Evolutionary conservation across 1,140 invertebrate genomes (phyloP).

Genomic region (Aphaenogaster ashmeadi): DNA sequence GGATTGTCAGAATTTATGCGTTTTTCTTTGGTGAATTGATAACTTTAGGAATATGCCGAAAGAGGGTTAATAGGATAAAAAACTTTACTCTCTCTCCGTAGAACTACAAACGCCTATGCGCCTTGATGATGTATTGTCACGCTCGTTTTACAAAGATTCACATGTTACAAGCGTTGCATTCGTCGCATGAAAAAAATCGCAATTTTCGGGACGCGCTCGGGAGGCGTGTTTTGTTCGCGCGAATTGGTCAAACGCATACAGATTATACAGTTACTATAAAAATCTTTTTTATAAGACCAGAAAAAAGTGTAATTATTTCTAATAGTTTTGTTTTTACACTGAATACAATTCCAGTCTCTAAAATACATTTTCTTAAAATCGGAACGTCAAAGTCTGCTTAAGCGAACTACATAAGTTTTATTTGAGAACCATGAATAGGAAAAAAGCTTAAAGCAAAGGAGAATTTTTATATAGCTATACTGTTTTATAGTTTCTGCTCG

Average conservation of each 20-base stretch:
- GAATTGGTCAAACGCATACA: not conserved
- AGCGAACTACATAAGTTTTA: too few species aligned
- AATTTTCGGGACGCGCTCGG: not conserved
- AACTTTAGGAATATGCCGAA: slow-evolving; percentile 51
- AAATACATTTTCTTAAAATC: too few species aligned
- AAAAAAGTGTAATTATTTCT: not conserved
- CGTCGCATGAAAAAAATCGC: not conserved
- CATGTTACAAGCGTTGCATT: not conserved
- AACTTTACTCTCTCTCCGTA: not conserved
- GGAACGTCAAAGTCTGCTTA: too few species aligned
- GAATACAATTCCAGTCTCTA: too few species aligned
- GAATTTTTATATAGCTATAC: too few species aligned
- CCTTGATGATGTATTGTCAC: slow-evolving; percentile 42
- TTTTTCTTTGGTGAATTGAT: slow-evolving; percentile 15
- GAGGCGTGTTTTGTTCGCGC: not conserved
- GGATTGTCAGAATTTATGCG: slow-evolving; percentile 6
- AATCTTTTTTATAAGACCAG: not conserved
- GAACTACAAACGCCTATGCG: not conserved
- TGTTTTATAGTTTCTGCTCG: too few species aligned
- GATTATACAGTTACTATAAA: not conserved
- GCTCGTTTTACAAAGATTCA: not conserved
- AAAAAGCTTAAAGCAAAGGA: too few species aligned
- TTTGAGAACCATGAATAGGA: too few species aligned
- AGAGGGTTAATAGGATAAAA: slow-evolving; percentile 47
- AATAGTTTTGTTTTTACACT: not conserved